Evolutionary conservation across 2,797 vertebrate species (phyloP), one percentile per base, ranked within the genome.

Genomic region (Percopsis omiscomaycus): DNA sequence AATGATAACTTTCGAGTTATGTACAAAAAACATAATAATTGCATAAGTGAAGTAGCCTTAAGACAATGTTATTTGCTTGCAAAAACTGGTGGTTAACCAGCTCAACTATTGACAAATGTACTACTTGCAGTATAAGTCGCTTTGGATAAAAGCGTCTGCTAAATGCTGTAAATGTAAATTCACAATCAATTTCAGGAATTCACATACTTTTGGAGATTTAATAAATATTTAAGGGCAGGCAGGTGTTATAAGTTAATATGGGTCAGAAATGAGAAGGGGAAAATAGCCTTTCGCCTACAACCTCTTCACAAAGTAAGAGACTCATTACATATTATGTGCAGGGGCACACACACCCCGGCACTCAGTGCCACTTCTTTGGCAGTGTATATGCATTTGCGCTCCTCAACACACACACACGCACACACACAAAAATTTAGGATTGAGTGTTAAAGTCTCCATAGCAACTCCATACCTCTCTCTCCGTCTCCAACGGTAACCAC

Each of bases 391-490:
- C 22, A 22, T 37, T 51, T 30, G 30, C 22, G 5, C 42, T 9
- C 12, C 14, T 9, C 9, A 15, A 27, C 47, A n/a, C 15, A 28
- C 48, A 52, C 49, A 47, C 47, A 47, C 57, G 48, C 55, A 59
- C 30, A 30, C 28, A 64, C 69, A 54, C 61, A 50, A 30, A 37
- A 37, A 50, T 37, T 54, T 76, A 37, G 1, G 22, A 22, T 22
- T 22, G 86, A 73, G 65, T 66, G 69, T 69, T 66, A 47, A 32
- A 67, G 74, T 83, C 81, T 71, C 84, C 74, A 83, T 87, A 72
- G 88, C 71, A 88, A 87, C 85, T 65, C 62, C 55, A 62, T 48
- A 66, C 69, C 45, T 72, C 73, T 72, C 73, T 73, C 47, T 60
- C 59, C 2, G 68, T 81, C 71, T 82, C 84, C 80, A 72, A 74